Base-by-base conservation (phyloP, 2,797 vertebrate species). In the Tangara arthus region DNA sequence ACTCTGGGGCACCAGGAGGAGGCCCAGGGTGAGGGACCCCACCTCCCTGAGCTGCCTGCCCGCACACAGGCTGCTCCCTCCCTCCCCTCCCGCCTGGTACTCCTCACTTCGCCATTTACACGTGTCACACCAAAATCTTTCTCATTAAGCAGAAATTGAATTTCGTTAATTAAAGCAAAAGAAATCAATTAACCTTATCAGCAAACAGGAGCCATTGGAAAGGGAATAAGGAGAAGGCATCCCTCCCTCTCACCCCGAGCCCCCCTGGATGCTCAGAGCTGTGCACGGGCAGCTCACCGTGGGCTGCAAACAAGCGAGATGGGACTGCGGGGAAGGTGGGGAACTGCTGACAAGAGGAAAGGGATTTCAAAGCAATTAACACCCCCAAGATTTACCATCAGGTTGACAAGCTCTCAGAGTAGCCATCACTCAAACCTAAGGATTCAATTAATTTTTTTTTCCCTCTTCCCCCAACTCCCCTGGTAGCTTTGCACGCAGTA, bases 131-230 rank as follows among this genome's bases (percentile, higher is more conserved):
- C 85, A 16, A 95, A 96, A 96, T 87, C 96, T 89, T 90, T 94
- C 95, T 97, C 96, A 96, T 97, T 97, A 97, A 94, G 97, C 59
- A 42, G 97, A 98, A 98, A 97, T 97, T 96, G 96, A 97, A 98
- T 97, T 97, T 95, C 89, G 87, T 98, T 98, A 97, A 98, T 98
- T 98, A 98, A 98, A 97, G 96, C 96, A 94, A 97, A 95, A 96
- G 97, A 98, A 98, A 98, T 98, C 98, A 98, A 98, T 98, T 98
- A 98, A 97, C 97, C 96, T 97, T 96, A 96, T 96, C 96, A 92
- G 95, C 87, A 88, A 97, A 94, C 95, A 86, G 90, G 95, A 97
- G 94, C 96, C 93, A 82, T 42, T 89, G 93, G 97, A 97, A 97
- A 97, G 15, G 10, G 89, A 96, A 93, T 88, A 93, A 96, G 95